A percentile compares a stretch with the other conserved stretches of the same genome.
Conservation (phyloP, 2,888 invertebrate genomes). For the Sphaeridia pumilis region DNA sequence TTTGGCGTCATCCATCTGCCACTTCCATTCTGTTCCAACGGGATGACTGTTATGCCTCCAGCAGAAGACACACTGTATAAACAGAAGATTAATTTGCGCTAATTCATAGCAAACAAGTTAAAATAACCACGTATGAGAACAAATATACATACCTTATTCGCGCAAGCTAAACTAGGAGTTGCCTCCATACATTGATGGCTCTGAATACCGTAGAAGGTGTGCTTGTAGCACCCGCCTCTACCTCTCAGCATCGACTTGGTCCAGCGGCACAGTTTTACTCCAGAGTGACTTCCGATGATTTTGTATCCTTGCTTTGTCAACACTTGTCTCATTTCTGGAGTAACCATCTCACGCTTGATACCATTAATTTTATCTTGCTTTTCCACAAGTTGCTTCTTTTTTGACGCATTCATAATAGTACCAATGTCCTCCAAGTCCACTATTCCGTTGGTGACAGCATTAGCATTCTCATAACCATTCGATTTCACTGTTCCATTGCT, state of each 20-base stretch:
- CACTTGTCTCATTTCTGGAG: conserved; percentile 43
- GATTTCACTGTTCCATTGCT: neutral
- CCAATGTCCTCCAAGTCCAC: conserved; percentile 46
- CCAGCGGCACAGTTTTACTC: conserved; percentile 50
- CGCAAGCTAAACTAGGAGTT: conserved; percentile 48
- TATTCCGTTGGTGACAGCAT: conserved; percentile 35
- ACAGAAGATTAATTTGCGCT: conserved; percentile 40
- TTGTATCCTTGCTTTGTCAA: conserved; percentile 49
- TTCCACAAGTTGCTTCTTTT: conserved; percentile 33
- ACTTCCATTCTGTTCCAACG: conserved; percentile 51
- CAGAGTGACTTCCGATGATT: conserved; percentile 48
- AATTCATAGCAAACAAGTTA: neutral
- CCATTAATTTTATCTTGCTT: conserved; percentile 32
- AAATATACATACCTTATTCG: conserved; percentile 18
- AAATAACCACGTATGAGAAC: neutral
- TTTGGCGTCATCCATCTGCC: conserved; percentile 48
- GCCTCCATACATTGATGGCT: conserved; percentile 51
- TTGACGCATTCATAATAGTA: conserved; percentile 30
- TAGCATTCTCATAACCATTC: conserved; percentile 2
- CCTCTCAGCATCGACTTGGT: conserved; percentile 41
- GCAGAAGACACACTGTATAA: conserved; percentile 46
- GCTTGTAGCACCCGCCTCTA: conserved; percentile 50
- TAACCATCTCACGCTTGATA: conserved; percentile 46
- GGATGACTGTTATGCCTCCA: conserved; percentile 46
- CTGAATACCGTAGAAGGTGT: conserved; percentile 48